Percentiles rank a stretch among this genome's conserved stretches.
Evolutionary conservation across 1,140 invertebrate species (phyloP).

Genomic region (Neodiprion virginianus): DNA sequence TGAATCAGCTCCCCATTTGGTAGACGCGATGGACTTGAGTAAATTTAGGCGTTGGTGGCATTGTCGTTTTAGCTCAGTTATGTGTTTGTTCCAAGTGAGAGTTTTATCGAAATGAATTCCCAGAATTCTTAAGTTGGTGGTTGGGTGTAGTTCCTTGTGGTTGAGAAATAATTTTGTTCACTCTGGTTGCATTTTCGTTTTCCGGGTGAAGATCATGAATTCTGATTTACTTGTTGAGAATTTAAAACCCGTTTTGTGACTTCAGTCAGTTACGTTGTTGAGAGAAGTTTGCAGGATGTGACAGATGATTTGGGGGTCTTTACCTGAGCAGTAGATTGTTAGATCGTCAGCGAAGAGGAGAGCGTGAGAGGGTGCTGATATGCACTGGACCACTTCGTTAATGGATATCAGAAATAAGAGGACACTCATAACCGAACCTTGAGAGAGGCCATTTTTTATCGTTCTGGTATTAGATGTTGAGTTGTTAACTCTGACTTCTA

Average conservation of each 20-base stretch:
- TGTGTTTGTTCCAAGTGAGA: slow-evolving; percentile 26
- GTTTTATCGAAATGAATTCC: slow-evolving; percentile 24
- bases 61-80: slow-evolving; percentile 26
- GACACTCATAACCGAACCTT: slow-evolving; percentile 33
- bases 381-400: slow-evolving; percentile 2
- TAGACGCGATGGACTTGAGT: slow-evolving; percentile 24
- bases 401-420: slow-evolving; percentile 27
- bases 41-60: slow-evolving; percentile 27
- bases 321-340: slow-evolving; percentile 15
- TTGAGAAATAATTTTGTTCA: too few species aligned
- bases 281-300: slow-evolving; percentile 9
- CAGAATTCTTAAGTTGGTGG: neutral
- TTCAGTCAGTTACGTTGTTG: slow-evolving; percentile 4
- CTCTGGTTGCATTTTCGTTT: too few species aligned
- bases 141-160: too few species aligned
- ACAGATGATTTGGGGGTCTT: neutral
- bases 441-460: slow-evolving; percentile 24
- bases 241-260: slow-evolving; percentile 13
- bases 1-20: slow-evolving; percentile 32
- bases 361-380: neutral
- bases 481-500: slow-evolving; percentile 20
- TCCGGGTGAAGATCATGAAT: slow-evolving; percentile 4
- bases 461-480: neutral
- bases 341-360: slow-evolving; percentile 15
- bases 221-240: slow-evolving; percentile 15